phyloP scores from a whole-genome alignment of 1,140 invertebrate species.

The Andricus grossulariae region DNA sequence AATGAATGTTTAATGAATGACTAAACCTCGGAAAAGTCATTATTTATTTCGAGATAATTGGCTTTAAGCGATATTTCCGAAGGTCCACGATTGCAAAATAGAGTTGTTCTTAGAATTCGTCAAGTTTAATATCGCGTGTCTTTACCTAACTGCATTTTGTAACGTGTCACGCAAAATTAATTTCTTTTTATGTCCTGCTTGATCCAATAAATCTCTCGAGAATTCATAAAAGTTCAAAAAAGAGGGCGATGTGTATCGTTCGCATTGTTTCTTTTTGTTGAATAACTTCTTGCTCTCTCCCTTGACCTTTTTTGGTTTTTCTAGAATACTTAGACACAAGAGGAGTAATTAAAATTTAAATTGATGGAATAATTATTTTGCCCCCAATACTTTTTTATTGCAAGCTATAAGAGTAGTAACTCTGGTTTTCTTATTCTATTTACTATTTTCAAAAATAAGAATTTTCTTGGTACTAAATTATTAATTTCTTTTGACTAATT shows the following conservation, averaged over 20 bases:
- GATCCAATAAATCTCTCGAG: neutral
- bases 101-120: neutral
- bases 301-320: neutral
- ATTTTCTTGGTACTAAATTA: too few species aligned
- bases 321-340: neutral
- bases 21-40: too few species aligned
- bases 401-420: neutral
- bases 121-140: conserved; percentile 16
- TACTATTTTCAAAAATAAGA: too few species aligned
- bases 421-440: too few species aligned
- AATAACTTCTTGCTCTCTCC: neutral
- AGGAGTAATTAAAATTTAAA: neutral
- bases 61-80: neutral
- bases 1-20: neutral
- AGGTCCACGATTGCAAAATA: neutral
- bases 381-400: neutral
- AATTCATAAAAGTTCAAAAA: neutral
- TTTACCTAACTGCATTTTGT: conserved; percentile 6
- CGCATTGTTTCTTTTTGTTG: neutral
- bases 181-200: neutral
- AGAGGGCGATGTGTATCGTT: too few species aligned
- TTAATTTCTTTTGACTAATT: too few species aligned
- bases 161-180: conserved; percentile 2
- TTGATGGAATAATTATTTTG: neutral
- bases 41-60: neutral